A percentile compares a stretch with the other conserved stretches of the same genome.
phyloP scores from a whole-genome alignment of 2,797 vertebrate species.

The Dendrocincla fuliginosa region DNA sequence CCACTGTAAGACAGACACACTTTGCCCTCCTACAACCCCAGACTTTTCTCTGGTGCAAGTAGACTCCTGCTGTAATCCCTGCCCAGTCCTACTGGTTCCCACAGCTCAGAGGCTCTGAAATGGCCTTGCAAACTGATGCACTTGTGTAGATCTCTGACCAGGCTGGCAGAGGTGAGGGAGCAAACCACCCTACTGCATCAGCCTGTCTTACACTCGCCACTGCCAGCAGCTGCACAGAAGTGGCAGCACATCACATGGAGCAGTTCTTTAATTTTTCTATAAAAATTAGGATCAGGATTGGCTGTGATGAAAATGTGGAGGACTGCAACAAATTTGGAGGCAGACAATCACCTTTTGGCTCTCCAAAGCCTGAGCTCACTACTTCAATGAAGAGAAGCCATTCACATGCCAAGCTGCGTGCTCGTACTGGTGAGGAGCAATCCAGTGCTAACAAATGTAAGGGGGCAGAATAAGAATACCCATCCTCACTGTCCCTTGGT shows the following conservation, averaged over 20 bases:
- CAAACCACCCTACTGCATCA: not conserved
- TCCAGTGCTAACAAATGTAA: not conserved
- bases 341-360: not conserved
- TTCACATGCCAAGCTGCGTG: fast-evolving
- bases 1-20: not conserved
- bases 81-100: not conserved
- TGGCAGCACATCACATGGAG: not conserved
- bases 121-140: not conserved
- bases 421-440: not conserved
- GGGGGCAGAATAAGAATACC: not conserved
- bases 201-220: fast-evolving
- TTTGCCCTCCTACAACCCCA: not conserved
- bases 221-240: not conserved
- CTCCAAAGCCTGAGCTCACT: not conserved
- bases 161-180: fast-evolving
- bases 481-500: not conserved
- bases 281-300: not conserved
- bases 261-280: not conserved
- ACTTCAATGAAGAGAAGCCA: not conserved
- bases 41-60: not conserved
- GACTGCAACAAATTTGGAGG: not conserved
- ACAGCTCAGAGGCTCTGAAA: fast-evolving
- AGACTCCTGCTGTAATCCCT: not conserved
- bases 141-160: not conserved
- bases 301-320: not conserved